Base-by-base conservation (phyloP, 2,113 vertebrate species). In the Micromys minutus region DNA sequence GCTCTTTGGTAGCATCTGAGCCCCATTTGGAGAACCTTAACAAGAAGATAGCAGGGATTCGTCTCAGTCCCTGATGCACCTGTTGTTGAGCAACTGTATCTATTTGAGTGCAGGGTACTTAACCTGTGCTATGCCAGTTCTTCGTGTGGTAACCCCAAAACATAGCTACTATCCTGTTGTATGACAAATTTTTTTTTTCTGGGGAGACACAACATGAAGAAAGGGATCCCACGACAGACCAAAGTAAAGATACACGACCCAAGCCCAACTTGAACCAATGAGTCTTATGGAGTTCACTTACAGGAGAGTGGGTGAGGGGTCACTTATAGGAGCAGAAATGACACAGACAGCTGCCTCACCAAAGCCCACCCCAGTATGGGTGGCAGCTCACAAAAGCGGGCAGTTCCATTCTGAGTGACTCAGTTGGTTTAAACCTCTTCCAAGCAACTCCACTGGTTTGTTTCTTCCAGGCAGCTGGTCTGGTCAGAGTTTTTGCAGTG, bases 91-190 rank as follows among this genome's bases (percentile, higher is more conserved):
- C 7, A 0, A 52, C 22, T 17, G 45, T 47, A 47, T 9, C 24
- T 29, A 2, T 61, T 11, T 24, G 67, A 34, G 63, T 36, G 42
- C 22, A 0, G 1, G 7, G 47, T 34, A 50, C 47, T 34, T 21
- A 11, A 13, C 81, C n/a, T 72, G 5, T 6, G 0, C 11, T 8
- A 4, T 55, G 3, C 9, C 65, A 12, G 3, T 16, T 31, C 16
- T 0, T 31, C 42, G n/a, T 42, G n/a, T 3, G 50, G 29, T 15
- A 7, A 2, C 57, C 13, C 29, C 0, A 3, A n/a, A 71, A 86
- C 22, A 0, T 0, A 8, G 36, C 29, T 4, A 45, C n/a, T 59
- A 8, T 24, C 26, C 81, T 63, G 57, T 10, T 21, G 57, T 63
- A 59, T 84, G 81, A 45, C 81, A 45, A 45, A 63, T 31, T 26